Percentiles rank a stretch among this genome's conserved stretches.
phyloP scores from a whole-genome alignment of 2,888 invertebrate species.

The Drosophila anceps region DNA sequence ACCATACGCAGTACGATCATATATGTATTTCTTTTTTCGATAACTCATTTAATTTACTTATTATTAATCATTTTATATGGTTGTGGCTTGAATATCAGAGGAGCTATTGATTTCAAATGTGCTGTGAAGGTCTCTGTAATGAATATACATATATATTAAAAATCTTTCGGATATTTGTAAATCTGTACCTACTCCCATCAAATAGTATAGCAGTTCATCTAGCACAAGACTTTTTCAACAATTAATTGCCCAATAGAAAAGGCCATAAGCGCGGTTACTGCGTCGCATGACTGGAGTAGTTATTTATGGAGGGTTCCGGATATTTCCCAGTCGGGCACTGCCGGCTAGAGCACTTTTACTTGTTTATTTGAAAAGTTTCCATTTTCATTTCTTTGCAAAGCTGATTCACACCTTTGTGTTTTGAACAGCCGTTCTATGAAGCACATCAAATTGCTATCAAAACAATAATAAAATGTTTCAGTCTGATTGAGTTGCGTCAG shows the following conservation, averaged over 20 bases:
- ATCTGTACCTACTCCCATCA: not conserved
- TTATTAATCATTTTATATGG: too few species aligned
- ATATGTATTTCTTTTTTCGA: too few species aligned
- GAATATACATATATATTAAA: too few species aligned
- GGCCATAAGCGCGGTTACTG: not conserved
- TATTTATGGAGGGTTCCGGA: too few species aligned
- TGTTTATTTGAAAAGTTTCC: not conserved
- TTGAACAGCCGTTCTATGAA: not conserved
- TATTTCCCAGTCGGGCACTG: not conserved
- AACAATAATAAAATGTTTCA: not conserved
- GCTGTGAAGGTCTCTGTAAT: too few species aligned
- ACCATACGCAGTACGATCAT: too few species aligned
- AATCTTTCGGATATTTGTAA: not conserved
- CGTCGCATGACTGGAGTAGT: not conserved
- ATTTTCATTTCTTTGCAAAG: not conserved
- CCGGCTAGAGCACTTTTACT: not conserved
- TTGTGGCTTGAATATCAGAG: too few species aligned
- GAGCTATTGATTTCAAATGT: too few species aligned
- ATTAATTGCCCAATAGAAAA: slow-evolving; percentile 1
- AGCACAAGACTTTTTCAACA: not conserved
- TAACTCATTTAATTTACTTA: too few species aligned
- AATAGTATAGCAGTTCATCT: not conserved
- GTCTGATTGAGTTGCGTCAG: not conserved
- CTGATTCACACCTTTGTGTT: not conserved
- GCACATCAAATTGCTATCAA: not conserved